A percentile compares a stretch with the other conserved stretches of the same genome.
phyloP scores from a whole-genome alignment of 2,797 vertebrate species.

The Muraenolepis orangiensis region DNA sequence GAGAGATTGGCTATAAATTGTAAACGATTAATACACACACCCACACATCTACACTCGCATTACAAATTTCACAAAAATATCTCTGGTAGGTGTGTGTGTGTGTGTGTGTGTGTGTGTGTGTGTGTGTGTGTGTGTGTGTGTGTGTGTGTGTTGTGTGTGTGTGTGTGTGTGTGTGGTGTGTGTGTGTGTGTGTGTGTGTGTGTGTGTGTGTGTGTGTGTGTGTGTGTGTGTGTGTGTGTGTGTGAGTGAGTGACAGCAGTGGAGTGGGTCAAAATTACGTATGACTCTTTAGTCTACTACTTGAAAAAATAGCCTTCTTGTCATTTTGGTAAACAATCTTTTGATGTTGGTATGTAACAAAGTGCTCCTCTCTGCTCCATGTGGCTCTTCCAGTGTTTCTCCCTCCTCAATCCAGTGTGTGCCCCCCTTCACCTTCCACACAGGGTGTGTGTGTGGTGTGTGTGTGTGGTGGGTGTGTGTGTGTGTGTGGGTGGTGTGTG shows the following conservation, averaged over 20 bases:
- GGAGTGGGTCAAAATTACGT: constrained; percentile 1
- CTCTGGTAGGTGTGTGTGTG: constrained; percentile 69
- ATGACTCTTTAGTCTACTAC: constrained; percentile 13
- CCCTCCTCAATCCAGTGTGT: constrained; percentile 43
- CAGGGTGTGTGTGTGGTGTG: not conserved
- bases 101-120: constrained; percentile 35
- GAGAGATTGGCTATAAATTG: constrained; percentile 39
- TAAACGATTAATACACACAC: constrained; percentile 59
- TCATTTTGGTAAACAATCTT: constrained; percentile 33
- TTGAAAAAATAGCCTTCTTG: constrained; percentile 6
- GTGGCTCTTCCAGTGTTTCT: constrained; percentile 23
- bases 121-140: constrained; percentile 8
- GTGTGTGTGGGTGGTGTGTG: constrained; percentile 18
- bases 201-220: constrained; percentile 7
- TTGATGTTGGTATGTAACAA: constrained; percentile 43
- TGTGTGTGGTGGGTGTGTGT: constrained; percentile 17
- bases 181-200: constrained; percentile 13
- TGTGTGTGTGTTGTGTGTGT: constrained; percentile 22
- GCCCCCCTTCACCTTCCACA: constrained; percentile 34
- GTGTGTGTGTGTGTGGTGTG: not conserved
- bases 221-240: constrained; percentile 17
- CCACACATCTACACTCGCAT: constrained; percentile 55
- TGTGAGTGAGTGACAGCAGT: not conserved
- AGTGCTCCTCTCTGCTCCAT: constrained; percentile 46
- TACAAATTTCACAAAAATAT: constrained; percentile 81